These are phyloP conservation scores for Trissolcus japonicus DNA, from an alignment of 2,888 invertebrate species.

Conservation along the genomic window DNA sequence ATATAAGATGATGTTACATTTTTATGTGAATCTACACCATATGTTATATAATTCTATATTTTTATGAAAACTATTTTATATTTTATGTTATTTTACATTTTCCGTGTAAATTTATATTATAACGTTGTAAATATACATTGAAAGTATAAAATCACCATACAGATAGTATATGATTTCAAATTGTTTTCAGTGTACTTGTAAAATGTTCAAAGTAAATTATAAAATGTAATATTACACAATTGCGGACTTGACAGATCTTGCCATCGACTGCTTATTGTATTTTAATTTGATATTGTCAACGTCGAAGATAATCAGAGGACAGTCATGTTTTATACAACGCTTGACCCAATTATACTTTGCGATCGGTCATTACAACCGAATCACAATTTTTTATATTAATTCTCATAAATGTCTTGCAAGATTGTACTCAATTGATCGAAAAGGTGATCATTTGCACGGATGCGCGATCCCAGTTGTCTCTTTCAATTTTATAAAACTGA, in stretches of 20 bases:
- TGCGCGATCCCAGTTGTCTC: not conserved
- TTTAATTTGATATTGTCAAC: constrained; percentile 37
- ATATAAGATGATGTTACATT: too few species aligned
- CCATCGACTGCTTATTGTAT: constrained; percentile 23
- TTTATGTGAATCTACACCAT: too few species aligned
- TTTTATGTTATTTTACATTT: too few species aligned
- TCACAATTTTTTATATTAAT: constrained; percentile 33
- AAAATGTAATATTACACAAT: not conserved
- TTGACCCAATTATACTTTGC: constrained; percentile 44
- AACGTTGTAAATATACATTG: too few species aligned
- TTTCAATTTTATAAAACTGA: too few species aligned
- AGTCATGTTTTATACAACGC: constrained; percentile 34
- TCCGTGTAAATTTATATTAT: too few species aligned
- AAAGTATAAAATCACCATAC: too few species aligned
- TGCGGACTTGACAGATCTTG: not conserved
- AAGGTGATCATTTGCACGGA: constrained; percentile 18
- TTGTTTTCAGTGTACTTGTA: not conserved
- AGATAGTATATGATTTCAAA: not conserved
- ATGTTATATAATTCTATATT: too few species aligned
- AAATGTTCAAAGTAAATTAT: not conserved
- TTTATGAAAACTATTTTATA: too few species aligned
- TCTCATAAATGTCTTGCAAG: constrained; percentile 30
- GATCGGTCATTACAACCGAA: constrained; percentile 40
- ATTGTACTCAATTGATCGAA: constrained; percentile 16
- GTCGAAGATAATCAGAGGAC: constrained; percentile 32